phyloP scores from a whole-genome alignment of 2,797 vertebrate species.

The Mormyrops boulengeri region DNA sequence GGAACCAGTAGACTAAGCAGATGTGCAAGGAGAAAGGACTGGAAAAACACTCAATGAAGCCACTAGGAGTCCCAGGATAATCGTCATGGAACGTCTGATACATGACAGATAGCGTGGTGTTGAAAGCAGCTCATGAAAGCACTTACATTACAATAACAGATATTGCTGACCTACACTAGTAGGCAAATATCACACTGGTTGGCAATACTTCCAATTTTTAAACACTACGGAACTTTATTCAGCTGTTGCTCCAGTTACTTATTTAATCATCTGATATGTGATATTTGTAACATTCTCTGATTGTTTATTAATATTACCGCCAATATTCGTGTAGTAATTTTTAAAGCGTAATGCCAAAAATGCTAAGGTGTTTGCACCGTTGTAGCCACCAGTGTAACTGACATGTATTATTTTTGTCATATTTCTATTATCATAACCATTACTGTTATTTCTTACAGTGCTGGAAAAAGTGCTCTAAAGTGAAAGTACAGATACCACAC shows the following conservation, averaged over 20 bases:
- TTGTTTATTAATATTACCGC: neutral
- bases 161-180: neutral
- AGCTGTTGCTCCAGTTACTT: neutral
- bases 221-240: neutral
- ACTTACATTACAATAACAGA: constrained; percentile 3
- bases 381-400: neutral
- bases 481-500: neutral
- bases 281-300: neutral
- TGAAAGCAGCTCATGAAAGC: neutral
- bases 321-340: neutral
- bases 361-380: neutral
- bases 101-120: neutral
- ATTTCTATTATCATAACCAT: neutral
- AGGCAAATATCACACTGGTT: neutral
- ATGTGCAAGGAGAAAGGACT: neutral
- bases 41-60: neutral
- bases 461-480: neutral
- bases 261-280: neutral
- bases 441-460: neutral
- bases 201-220: neutral
- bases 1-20: neutral
- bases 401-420: neutral
- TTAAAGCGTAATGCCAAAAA: neutral
- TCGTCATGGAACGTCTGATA: neutral
- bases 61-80: neutral